These are phyloP conservation scores for Puntigrus tetrazona DNA, from an alignment of 2,113 vertebrate species.

Conservation along the genomic window DNA sequence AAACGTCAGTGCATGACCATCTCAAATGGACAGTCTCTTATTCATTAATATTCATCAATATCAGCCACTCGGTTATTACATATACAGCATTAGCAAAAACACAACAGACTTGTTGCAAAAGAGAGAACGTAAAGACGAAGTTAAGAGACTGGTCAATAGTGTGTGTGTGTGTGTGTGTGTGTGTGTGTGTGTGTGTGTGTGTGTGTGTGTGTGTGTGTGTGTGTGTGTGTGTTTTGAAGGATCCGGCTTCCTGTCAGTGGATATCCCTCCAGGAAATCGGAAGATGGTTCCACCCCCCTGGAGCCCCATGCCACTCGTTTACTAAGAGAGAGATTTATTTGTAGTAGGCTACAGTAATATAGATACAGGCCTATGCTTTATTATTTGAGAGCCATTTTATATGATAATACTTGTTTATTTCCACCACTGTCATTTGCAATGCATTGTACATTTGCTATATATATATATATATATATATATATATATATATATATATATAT, in stretches of 20 bases:
- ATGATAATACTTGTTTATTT: not conserved
- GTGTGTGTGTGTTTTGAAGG: slow-evolving; percentile 31
- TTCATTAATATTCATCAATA: slow-evolving; percentile 18
- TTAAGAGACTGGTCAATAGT: not conserved
- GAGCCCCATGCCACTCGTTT: slow-evolving; percentile 66
- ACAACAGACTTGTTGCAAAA: not conserved
- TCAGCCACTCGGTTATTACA: not conserved
- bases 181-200: not conserved
- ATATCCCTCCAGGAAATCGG: slow-evolving; percentile 88
- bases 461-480: too few relatives aligned
- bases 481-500: too few relatives aligned
- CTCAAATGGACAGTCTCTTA: slow-evolving; percentile 8
- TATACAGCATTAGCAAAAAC: not conserved
- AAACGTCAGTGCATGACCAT: not conserved
- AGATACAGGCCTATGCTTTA: not conserved
- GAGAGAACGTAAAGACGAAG: not conserved
- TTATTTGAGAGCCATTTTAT: not conserved
- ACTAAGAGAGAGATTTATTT: not conserved
- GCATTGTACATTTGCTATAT: too few relatives aligned
- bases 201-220: not conserved
- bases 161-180: slow-evolving; percentile 32
- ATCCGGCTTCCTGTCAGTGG: slow-evolving; percentile 66
- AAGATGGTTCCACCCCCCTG: slow-evolving; percentile 80
- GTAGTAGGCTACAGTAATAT: not conserved
- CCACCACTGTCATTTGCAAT: not conserved